These are phyloP conservation scores for Sceloporus undulatus DNA, from an alignment of 2,113 vertebrate species.

Conservation along the genomic window DNA sequence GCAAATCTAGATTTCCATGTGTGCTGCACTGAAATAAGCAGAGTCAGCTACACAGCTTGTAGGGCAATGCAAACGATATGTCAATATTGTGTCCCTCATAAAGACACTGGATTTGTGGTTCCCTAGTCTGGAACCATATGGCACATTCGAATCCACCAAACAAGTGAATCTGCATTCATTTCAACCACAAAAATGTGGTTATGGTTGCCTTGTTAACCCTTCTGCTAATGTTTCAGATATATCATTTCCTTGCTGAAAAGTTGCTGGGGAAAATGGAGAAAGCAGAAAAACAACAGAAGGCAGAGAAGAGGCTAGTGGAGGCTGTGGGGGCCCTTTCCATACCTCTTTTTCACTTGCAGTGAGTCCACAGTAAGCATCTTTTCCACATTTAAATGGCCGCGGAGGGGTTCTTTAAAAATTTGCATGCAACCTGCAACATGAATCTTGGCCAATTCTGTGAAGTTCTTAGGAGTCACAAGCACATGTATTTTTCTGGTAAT, in stretches of 20 bases:
- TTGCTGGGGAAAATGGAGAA: too few species aligned
- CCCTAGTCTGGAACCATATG: background rate
- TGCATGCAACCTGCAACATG: background rate
- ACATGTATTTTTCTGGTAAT: background rate
- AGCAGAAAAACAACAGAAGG: too few species aligned
- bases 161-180: background rate
- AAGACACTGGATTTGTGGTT: background rate
- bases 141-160: background rate
- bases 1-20: background rate
- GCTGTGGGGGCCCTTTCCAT: background rate
- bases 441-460: background rate
- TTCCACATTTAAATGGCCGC: background rate
- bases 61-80: background rate
- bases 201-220: background rate
- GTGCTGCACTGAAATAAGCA: too few species aligned
- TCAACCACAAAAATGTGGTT: background rate
- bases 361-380: background rate
- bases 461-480: background rate
- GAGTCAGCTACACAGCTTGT: background rate
- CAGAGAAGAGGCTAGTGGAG: background rate
- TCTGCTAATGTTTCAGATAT: background rate
- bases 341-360: background rate
- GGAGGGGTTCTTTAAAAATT: background rate
- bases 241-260: background rate
- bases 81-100: background rate